Base-by-base conservation (phyloP, 2,797 vertebrate species). In the Rhinatrema bivittatum region DNA sequence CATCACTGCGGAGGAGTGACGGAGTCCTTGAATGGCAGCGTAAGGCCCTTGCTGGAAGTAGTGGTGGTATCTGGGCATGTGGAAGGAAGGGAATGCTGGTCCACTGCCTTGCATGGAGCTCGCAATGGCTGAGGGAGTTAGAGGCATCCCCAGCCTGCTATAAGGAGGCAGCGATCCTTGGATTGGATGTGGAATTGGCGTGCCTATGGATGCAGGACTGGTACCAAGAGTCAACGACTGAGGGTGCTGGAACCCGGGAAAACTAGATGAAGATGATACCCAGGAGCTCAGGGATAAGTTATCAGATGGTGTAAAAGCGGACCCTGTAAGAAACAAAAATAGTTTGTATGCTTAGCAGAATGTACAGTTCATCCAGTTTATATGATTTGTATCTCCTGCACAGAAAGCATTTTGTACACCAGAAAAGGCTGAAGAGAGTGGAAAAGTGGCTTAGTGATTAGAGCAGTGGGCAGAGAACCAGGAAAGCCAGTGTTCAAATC, bases 21-120 rank as follows among this genome's bases (percentile, higher is more conserved):
- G 91, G 45, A 98, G 90, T 89, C 94, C 93, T 69, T 99, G 96
- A 69, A 99, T 94, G 59, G 95, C 93, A 3, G 96, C 95, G 4
- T 99, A 98, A 32, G 96, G 96, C 35, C 96, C 96, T 72, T 99
- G 96, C 78, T 99, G 96, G 45, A 99, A 99, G 71, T 98, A 99
- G 68, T 98, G 96, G 64, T 99, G 96, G 67, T 98, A 99, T 47
- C 96, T 86, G 0, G 94, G 95, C 92, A 99, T 96, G 82, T 99
- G 95, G 74, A 99, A 99, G 29, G 94, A 93, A 1, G 96, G 93
- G 66, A 99, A 98, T 3, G 91, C 87, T 1, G 96, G 95, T 10
- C 96, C 96, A 2, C 84, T 90, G 29, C 86, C 87, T 60, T 91
- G 93, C 91, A 95, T 93, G 67, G 87, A 85, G 48, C 84, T 87